phyloP scores from a whole-genome alignment of 2,888 invertebrate genomes.

The Hypsopygia costalis region DNA sequence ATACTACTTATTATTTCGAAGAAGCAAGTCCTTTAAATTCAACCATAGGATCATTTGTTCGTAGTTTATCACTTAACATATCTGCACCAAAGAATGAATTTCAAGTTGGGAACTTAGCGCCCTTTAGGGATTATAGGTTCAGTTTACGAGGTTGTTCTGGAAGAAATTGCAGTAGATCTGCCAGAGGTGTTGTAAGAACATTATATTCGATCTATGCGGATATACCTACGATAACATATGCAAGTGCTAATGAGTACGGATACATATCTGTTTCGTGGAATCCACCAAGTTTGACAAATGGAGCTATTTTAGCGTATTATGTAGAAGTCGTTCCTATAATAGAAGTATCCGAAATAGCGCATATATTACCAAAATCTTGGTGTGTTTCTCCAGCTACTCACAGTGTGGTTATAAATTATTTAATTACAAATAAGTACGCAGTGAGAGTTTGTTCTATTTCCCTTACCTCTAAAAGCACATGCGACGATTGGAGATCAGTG shows the following conservation, averaged over 20 bases:
- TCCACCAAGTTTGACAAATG: conserved; percentile 52
- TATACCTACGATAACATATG: conserved; percentile 33
- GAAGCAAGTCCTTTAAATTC: conserved; percentile 40
- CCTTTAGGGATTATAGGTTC: conserved; percentile 64
- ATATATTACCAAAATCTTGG: conserved; percentile 42
- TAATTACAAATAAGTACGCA: conserved; percentile 30
- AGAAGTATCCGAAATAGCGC: conserved; percentile 26
- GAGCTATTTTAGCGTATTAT: conserved; percentile 57
- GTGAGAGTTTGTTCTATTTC: conserved; percentile 40
- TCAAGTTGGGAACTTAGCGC: conserved; percentile 51
- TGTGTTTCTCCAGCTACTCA: conserved; percentile 39
- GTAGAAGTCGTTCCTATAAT: conserved; percentile 51
- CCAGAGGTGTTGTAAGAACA: conserved; percentile 53
- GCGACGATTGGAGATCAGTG: conserved; percentile 28
- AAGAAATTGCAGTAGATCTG: conserved; percentile 49
- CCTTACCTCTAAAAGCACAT: conserved; percentile 36
- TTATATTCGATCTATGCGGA: conserved; percentile 44
- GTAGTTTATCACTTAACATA: conserved; percentile 44
- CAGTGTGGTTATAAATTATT: conserved; percentile 22
- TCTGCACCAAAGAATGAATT: conserved; percentile 34
- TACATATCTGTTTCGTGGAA: conserved; percentile 49
- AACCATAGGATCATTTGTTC: conserved; percentile 38
- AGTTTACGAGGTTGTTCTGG: conserved; percentile 53
- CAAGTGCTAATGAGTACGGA: conserved; percentile 32
- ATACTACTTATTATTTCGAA: conserved; percentile 35